These are phyloP conservation scores for Semaprochilodus insignis DNA, from an alignment of 2,797 vertebrate genomes.

Conservation along the genomic window DNA sequence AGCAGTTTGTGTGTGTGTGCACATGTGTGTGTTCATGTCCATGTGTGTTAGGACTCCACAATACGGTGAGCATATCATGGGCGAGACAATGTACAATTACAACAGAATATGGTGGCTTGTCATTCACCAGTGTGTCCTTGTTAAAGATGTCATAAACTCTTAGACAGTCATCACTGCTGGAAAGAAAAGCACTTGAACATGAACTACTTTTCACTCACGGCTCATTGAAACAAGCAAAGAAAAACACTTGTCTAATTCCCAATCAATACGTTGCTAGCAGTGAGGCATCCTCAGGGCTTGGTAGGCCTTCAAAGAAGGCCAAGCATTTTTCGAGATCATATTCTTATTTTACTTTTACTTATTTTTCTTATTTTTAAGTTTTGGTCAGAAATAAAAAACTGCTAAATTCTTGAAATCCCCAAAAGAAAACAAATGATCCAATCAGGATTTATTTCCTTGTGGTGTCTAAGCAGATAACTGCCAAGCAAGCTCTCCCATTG, in stretches of 20 bases:
- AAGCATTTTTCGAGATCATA: too few relatives aligned
- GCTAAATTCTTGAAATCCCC: too few relatives aligned
- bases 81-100: background rate
- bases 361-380: too few relatives aligned
- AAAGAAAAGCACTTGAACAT: background rate
- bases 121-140: background rate
- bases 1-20: background rate
- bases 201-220: background rate
- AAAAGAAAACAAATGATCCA: too few relatives aligned
- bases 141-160: background rate
- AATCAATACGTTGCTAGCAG: too few relatives aligned
- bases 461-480: too few relatives aligned
- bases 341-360: too few relatives aligned
- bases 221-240: background rate
- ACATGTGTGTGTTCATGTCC: constrained; percentile 12
- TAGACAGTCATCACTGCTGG: background rate
- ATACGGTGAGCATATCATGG: background rate
- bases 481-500: too few relatives aligned
- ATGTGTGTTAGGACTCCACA: background rate
- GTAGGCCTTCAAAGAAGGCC: too few relatives aligned
- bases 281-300: too few relatives aligned
- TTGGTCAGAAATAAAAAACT: too few relatives aligned
- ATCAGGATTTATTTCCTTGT: too few relatives aligned
- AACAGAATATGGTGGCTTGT: background rate
- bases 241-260: background rate